These are phyloP conservation scores for Clepsis dumicolana DNA, from an alignment of 2,888 invertebrate species.

Conservation along the genomic window DNA sequence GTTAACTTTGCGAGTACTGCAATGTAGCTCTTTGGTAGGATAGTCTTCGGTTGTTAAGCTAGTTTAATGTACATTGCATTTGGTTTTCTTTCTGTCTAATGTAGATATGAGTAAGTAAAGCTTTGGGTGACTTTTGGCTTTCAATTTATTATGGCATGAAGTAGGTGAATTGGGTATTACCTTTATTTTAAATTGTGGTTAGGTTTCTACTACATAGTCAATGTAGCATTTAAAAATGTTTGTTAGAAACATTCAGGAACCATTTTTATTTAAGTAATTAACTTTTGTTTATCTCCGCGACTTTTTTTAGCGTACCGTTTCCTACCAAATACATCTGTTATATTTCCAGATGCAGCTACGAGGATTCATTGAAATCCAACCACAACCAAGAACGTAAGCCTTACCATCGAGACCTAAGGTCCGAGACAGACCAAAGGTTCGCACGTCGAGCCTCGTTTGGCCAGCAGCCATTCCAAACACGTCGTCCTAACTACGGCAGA, in stretches of 20 bases:
- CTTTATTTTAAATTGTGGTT: not conserved
- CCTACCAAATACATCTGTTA: not conserved
- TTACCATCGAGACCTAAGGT: constrained; percentile 54
- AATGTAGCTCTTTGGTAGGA: not conserved
- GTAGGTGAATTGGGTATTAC: not conserved
- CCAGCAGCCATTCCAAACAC: constrained; percentile 69
- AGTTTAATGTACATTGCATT: not conserved
- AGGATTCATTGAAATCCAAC: constrained; percentile 91
- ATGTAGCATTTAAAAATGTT: not conserved
- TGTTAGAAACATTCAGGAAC: too few relatives aligned
- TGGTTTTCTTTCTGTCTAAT: not conserved
- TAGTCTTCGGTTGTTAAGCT: not conserved
- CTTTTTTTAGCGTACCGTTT: too few relatives aligned
- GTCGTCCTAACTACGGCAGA: constrained; percentile 66
- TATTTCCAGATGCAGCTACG: constrained; percentile 90
- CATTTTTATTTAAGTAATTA: too few relatives aligned
- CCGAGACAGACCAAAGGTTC: constrained; percentile 60
- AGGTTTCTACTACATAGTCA: not conserved
- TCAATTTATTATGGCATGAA: constrained; percentile 3
- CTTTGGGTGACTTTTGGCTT: not conserved
- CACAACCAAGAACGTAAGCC: constrained; percentile 75
- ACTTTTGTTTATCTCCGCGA: too few relatives aligned
- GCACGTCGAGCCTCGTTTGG: constrained; percentile 74
- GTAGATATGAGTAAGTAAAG: not conserved
- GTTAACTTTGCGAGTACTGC: not conserved